A percentile compares a stretch with the other conserved stretches of the same genome.
phyloP scores from a whole-genome alignment of 1,140 invertebrate species.

The Drosophila pruinosa region DNA sequence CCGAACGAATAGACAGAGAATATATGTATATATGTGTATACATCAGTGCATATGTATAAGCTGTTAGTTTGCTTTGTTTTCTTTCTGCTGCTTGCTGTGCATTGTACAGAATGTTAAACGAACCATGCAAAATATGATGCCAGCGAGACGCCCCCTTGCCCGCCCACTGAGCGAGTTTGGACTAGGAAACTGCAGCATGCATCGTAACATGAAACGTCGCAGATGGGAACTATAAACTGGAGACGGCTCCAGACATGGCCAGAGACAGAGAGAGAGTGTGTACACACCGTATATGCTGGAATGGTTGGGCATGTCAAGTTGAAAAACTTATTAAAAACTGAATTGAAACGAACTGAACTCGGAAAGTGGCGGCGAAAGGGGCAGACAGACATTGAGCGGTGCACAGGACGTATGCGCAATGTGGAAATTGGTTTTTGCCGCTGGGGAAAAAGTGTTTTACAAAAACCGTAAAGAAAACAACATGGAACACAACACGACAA shows the following conservation, averaged over 20 bases:
- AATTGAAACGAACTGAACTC: slow-evolving; percentile 12
- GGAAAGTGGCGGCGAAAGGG: not conserved
- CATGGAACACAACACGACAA: not conserved
- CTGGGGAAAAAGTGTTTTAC: slow-evolving; percentile 19
- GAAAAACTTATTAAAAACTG: slow-evolving; percentile 54
- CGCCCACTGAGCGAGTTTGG: not conserved
- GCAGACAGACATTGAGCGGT: not conserved
- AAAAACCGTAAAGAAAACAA: slow-evolving; percentile 1
- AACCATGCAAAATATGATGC: slow-evolving; percentile 77
- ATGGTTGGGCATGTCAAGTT: slow-evolving; percentile 22
- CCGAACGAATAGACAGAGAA: not conserved
- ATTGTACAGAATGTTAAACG: slow-evolving; percentile 74
- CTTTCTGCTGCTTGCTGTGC: slow-evolving; percentile 21
- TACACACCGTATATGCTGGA: not conserved
- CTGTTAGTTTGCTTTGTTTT: slow-evolving; percentile 34
- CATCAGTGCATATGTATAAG: not conserved
- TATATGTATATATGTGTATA: not conserved
- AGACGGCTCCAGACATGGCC: not conserved
- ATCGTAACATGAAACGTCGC: not conserved
- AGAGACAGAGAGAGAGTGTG: not conserved
- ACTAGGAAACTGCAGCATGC: slow-evolving; percentile 12
- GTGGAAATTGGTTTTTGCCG: slow-evolving; percentile 37
- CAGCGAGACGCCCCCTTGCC: slow-evolving; percentile 9
- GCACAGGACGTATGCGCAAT: slow-evolving; percentile 41
- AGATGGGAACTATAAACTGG: not conserved